These are phyloP conservation scores for Boleophthalmus pectinirostris DNA, from an alignment of 2,113 vertebrate genomes.

Conservation along the genomic window DNA sequence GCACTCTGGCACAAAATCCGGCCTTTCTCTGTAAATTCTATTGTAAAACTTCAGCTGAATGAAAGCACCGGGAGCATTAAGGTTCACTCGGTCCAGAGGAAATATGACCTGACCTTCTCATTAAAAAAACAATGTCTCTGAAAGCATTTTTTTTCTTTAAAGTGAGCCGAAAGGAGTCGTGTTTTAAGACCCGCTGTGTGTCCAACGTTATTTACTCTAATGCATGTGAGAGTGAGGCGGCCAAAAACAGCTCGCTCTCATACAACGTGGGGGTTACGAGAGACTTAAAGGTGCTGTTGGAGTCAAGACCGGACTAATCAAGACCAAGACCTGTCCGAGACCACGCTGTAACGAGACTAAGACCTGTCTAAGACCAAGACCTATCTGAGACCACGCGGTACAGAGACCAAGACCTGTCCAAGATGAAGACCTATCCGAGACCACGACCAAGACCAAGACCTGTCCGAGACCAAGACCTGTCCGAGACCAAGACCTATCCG, in stretches of 20 bases:
- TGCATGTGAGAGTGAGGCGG: constrained; percentile 6
- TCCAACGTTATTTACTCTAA: constrained; percentile 34
- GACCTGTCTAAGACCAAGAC: too few relatives aligned
- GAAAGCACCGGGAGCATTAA: constrained; percentile 53
- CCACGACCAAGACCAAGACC: too few relatives aligned
- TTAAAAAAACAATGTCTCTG: constrained; percentile 22
- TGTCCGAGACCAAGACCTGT: too few relatives aligned
- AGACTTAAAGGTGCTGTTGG: too few relatives aligned
- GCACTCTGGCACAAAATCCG: constrained; percentile 15
- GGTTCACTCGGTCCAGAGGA: constrained; percentile 42
- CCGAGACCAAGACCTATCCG: too few relatives aligned
- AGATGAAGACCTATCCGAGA: too few relatives aligned
- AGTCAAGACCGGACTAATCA: too few relatives aligned
- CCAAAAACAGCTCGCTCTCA: constrained; percentile 13
- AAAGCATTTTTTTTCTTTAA: constrained; percentile 29
- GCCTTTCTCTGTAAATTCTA: constrained; percentile 8
- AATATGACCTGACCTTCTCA: constrained; percentile 20
- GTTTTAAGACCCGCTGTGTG: constrained; percentile 34
- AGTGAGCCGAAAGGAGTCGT: constrained; percentile 4
- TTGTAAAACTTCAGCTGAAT: constrained; percentile 57
- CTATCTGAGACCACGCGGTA: too few relatives aligned
- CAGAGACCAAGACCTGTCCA: too few relatives aligned
- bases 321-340: too few relatives aligned
- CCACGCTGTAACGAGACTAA: too few relatives aligned
- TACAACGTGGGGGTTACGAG: too few relatives aligned